A percentile compares a stretch with the other conserved stretches of the same genome.
Conservation (phyloP, 2,113 vertebrate genomes). For the Etia nguti region DNA sequence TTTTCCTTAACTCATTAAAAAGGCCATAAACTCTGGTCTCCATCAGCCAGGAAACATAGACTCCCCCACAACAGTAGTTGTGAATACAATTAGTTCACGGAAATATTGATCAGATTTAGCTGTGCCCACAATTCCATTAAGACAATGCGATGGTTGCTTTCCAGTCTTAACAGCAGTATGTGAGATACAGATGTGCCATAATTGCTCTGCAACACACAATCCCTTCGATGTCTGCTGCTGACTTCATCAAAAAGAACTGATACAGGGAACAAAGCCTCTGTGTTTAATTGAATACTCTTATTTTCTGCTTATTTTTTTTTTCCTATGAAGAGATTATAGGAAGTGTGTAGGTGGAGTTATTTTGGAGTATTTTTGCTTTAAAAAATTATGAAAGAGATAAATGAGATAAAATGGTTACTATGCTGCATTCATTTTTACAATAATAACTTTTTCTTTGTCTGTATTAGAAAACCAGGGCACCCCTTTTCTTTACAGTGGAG, state of each 20-base stretch:
- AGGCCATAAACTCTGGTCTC: slow-evolving; percentile 41
- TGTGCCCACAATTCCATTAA: slow-evolving; percentile 10
- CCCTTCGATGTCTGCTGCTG: not conserved
- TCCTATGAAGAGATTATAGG: not conserved
- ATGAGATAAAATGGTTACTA: not conserved
- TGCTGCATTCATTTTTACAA: not conserved
- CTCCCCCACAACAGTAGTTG: not conserved
- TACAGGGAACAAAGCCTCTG: not conserved
- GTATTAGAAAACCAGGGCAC: not conserved
- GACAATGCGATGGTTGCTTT: not conserved
- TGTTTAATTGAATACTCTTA: slow-evolving; percentile 10
- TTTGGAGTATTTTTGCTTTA: not conserved
- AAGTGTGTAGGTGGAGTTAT: not conserved
- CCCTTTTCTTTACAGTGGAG: not conserved
- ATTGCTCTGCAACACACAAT: slow-evolving; percentile 12
- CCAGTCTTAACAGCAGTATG: not conserved
- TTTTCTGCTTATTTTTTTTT: too few relatives aligned
- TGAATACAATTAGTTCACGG: slow-evolving; percentile 9
- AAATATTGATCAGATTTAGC: slow-evolving; percentile 27
- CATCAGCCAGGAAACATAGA: slow-evolving; percentile 13
- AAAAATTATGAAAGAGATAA: not conserved
- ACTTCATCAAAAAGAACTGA: slow-evolving; percentile 6
- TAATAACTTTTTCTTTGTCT: not conserved
- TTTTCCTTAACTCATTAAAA: slow-evolving; percentile 35
- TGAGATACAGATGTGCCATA: slow-evolving; percentile 20